Evolutionary conservation across 2,888 invertebrate genomes (phyloP).

Genomic region (Alsophila aescularia): DNA sequence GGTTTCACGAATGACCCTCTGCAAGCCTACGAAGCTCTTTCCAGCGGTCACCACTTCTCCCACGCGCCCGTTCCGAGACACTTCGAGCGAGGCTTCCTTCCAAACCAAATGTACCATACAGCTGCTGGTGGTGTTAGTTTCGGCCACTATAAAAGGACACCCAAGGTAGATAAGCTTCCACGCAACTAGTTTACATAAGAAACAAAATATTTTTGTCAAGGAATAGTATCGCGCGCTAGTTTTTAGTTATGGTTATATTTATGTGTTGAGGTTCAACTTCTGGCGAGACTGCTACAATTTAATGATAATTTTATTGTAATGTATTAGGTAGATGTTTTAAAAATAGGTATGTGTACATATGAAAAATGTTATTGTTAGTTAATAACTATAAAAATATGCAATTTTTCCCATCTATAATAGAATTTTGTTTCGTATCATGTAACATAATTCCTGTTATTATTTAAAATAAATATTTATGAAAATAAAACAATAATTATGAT

Average conservation of each 20-base stretch:
- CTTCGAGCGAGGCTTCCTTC: constrained; percentile 76
- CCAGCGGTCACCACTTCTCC: constrained; percentile 61
- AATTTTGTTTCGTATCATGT: no score
- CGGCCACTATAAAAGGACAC: constrained; percentile 74
- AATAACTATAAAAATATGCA: no score
- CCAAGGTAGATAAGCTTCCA: constrained; percentile 59
- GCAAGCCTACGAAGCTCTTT: constrained; percentile 71
- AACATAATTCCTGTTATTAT: no score
- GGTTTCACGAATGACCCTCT: constrained; percentile 73
- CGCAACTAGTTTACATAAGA: constrained; percentile 41
- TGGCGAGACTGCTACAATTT: constrained; percentile 21
- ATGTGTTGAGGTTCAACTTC: constrained; percentile 5
- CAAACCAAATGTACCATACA: constrained; percentile 80
- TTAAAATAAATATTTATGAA: background rate
- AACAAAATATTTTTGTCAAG: constrained; percentile 7
- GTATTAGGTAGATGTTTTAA: constrained; percentile 1
- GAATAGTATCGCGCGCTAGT: constrained; percentile 4
- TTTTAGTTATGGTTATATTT: background rate
- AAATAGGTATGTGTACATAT: background rate
- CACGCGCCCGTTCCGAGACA: constrained; percentile 57
- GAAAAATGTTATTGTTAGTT: background rate
- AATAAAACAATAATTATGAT: background rate
- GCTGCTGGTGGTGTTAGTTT: constrained; percentile 72
- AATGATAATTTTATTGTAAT: constrained; percentile 9
- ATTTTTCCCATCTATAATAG: no score